Conservation (phyloP, 1,140 invertebrate genomes). For the Papilio dardanus region DNA sequence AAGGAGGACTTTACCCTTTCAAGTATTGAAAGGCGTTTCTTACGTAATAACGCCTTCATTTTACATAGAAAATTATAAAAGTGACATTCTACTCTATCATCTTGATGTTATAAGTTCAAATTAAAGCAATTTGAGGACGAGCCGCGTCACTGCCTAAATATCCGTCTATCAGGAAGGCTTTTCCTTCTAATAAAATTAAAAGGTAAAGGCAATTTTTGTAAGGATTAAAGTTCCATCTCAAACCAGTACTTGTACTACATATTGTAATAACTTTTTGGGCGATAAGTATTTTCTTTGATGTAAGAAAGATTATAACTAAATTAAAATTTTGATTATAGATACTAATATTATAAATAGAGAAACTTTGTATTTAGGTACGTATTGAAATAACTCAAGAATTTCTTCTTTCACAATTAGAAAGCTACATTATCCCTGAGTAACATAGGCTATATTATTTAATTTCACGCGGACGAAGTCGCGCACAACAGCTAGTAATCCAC, state of each 20-base stretch:
- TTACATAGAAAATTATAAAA: slow-evolving; percentile 7
- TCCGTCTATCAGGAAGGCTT: slow-evolving; percentile 28
- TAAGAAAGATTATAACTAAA: too few relatives aligned
- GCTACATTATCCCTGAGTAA: too few relatives aligned
- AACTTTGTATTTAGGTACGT: too few relatives aligned
- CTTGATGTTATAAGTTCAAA: slow-evolving; percentile 14
- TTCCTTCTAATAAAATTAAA: slow-evolving; percentile 36
- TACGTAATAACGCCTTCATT: background rate
- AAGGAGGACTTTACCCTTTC: background rate
- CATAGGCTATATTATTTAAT: too few relatives aligned
- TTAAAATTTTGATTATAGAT: too few relatives aligned
- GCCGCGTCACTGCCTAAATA: slow-evolving; percentile 13
- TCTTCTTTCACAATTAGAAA: too few relatives aligned
- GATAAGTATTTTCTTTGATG: background rate
- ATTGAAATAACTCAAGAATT: too few relatives aligned
- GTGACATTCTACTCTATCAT: slow-evolving; percentile 16
- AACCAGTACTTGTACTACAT: slow-evolving; percentile 20
- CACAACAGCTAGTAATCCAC: too few relatives aligned
- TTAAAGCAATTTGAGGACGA: slow-evolving; percentile 4
- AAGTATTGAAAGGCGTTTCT: background rate
- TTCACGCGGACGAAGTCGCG: too few relatives aligned
- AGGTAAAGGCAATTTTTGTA: slow-evolving; percentile 27
- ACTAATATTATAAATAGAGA: too few relatives aligned
- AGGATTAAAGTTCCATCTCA: slow-evolving; percentile 23
- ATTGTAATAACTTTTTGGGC: background rate